Percentiles rank a stretch among this genome's conserved stretches.
Conservation (phyloP, 2,888 invertebrate species). For the Drosophila affinis region DNA sequence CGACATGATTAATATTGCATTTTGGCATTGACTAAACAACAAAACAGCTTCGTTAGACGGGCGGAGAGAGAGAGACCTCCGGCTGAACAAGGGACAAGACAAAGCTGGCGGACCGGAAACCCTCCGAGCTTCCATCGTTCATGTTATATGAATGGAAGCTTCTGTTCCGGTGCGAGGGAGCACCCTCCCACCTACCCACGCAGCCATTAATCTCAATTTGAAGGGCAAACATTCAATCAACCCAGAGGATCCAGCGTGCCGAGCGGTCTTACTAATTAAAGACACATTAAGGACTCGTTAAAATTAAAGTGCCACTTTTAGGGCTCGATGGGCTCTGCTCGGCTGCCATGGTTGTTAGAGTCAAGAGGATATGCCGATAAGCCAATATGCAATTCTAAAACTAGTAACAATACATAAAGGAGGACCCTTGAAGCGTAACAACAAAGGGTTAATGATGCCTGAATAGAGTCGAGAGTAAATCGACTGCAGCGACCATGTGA, state of each 20-base stretch:
- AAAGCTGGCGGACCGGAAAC: constrained; percentile 20
- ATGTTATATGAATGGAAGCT: constrained; percentile 56
- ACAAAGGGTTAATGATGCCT: constrained; percentile 2
- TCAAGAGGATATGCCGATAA: not conserved
- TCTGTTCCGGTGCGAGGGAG: constrained; percentile 17
- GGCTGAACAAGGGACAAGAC: constrained; percentile 12
- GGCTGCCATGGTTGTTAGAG: constrained; percentile 11
- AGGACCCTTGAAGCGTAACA: not conserved
- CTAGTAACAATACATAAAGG: constrained; percentile 12
- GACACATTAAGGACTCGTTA: constrained; percentile 70
- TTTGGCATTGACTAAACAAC: constrained; percentile 20
- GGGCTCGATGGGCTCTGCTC: constrained; percentile 9
- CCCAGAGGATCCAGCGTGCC: constrained; percentile 21
- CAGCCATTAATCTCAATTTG: constrained; percentile 69
- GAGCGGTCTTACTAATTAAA: constrained; percentile 59
- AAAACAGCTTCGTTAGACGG: not conserved
- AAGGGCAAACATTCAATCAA: constrained; percentile 69
- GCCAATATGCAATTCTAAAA: constrained; percentile 31
- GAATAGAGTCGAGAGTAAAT: not conserved
- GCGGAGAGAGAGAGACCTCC: constrained; percentile 6
- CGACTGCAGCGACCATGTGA: not conserved
- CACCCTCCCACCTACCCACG: constrained; percentile 7
- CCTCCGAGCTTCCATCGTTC: constrained; percentile 55
- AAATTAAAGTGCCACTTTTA: constrained; percentile 69
- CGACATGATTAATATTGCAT: constrained; percentile 58